phyloP scores from a whole-genome alignment of 2,113 vertebrate genomes.

The Felis chaus region DNA sequence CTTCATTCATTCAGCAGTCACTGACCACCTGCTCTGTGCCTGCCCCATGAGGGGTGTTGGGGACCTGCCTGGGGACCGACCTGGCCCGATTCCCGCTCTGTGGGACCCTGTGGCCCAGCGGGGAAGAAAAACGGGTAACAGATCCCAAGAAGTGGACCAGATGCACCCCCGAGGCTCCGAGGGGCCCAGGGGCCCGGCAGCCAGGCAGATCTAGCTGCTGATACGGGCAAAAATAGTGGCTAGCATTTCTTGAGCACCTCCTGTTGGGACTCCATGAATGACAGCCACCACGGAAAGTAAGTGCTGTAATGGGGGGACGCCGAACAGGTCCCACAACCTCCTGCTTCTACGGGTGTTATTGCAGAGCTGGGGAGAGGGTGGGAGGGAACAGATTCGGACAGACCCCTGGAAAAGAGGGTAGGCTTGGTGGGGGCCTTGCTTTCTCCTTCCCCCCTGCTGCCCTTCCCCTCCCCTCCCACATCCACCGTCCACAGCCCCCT shows the following conservation, averaged over 20 bases:
- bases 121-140: neutral
- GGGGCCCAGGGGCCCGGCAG: neutral
- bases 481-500: too few species aligned
- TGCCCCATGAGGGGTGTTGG: neutral
- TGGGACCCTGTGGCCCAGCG: neutral
- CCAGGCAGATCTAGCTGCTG: neutral
- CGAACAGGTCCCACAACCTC: too few species aligned
- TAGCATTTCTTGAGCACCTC: neutral
- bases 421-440: neutral
- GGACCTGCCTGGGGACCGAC: neutral
- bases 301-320: neutral
- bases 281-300: neutral
- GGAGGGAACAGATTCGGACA: neutral
- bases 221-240: too few species aligned
- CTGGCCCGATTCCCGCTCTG: neutral
- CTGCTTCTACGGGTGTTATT: accelerated
- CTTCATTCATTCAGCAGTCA: neutral
- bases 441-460: neutral
- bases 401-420: neutral
- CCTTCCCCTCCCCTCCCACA: neutral
- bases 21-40: neutral
- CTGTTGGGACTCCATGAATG: neutral
- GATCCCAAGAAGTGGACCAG: neutral
- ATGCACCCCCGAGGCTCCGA: neutral
- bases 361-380: neutral